These are phyloP conservation scores for Colius striatus DNA, from an alignment of 2,113 vertebrate species.

Conservation along the genomic window DNA sequence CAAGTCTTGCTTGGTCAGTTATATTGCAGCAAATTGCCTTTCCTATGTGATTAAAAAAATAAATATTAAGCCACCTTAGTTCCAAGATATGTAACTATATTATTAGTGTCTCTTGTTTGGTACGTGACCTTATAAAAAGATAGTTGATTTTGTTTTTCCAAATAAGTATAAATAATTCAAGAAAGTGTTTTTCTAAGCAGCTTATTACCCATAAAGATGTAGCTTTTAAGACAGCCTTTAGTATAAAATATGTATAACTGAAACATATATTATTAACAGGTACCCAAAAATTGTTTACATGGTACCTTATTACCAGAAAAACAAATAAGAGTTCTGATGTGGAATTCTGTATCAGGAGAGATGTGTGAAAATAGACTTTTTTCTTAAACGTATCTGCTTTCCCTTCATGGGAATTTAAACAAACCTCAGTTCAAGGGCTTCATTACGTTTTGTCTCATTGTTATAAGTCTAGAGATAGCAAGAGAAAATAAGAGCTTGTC, in stretches of 20 bases:
- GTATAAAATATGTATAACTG: conserved; percentile 76
- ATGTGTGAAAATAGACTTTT: background rate
- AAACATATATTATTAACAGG: conserved; percentile 73
- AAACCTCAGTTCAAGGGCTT: background rate
- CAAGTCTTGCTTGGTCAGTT: conserved; percentile 32
- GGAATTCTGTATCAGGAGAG: conserved; percentile 19
- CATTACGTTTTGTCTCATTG: background rate
- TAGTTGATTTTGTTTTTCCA: conserved; percentile 66
- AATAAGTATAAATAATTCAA: conserved; percentile 76
- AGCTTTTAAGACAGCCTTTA: conserved; percentile 70
- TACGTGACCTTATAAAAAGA: conserved; percentile 69
- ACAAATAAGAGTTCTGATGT: conserved; percentile 6
- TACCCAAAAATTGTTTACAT: conserved; percentile 36
- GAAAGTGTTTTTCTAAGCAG: conserved; percentile 60
- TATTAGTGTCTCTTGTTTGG: conserved; percentile 68
- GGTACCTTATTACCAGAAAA: conserved; percentile 39
- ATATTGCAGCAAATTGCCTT: background rate
- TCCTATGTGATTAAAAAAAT: conserved; percentile 41
- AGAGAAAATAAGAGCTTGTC: background rate
- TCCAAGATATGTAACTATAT: conserved; percentile 24
- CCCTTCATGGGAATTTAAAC: background rate
- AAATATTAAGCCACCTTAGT: conserved; percentile 41
- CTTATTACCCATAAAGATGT: conserved; percentile 71
- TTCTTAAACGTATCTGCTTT: conserved; percentile 1
- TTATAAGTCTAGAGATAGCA: background rate